Base-by-base conservation (phyloP, 2,888 invertebrate species). In the Platerodrilus igneus region DNA sequence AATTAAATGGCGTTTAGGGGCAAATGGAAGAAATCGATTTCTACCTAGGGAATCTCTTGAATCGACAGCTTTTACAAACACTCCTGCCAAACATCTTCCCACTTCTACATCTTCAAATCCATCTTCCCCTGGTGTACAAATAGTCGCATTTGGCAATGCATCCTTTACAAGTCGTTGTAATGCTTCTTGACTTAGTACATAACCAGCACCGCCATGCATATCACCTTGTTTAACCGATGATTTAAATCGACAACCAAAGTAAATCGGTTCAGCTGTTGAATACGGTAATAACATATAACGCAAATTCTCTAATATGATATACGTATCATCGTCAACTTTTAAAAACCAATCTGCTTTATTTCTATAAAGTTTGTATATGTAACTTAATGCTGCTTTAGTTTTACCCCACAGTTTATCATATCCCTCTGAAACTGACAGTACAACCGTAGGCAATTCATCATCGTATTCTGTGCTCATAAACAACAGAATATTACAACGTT, bases 301-400 rank as follows among this genome's bases (percentile, higher is more conserved):
- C 22, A 99, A 72, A 68, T 99, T 99, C 69, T 99, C 97, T 21
- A 99, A 79, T 22, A 99, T 77, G 14, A 95, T 90, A 66, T 92
- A 87, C 75, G 97, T 96, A 62, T 97, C 96, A 67, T 97, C 97
- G 60, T 97, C 97, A 9, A 97, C 96, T 67, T 99, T 99, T 57
- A 96, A 72, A 66, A 99, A 96, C 94, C 94, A 96, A 67, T 96
- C 96, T 1, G 86, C 90, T 36, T 93, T 79, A 51, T 92, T 77
- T 31, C 82, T 70, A 63, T 94, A 83, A 60, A 93, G 74, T 51
- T 88, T 76, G 61, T 91, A 88, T 11, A 91, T 81, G 61, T 93
- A 91, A 56, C 82, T 81, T 64, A 92, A 94, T 0, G 94, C 94
- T 54, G 83, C 88, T 68, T 94, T 95, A 0, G 97, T 97, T 72